Evolutionary conservation across 2,797 vertebrate species (phyloP).

Genomic region (Prionace glauca): DNA sequence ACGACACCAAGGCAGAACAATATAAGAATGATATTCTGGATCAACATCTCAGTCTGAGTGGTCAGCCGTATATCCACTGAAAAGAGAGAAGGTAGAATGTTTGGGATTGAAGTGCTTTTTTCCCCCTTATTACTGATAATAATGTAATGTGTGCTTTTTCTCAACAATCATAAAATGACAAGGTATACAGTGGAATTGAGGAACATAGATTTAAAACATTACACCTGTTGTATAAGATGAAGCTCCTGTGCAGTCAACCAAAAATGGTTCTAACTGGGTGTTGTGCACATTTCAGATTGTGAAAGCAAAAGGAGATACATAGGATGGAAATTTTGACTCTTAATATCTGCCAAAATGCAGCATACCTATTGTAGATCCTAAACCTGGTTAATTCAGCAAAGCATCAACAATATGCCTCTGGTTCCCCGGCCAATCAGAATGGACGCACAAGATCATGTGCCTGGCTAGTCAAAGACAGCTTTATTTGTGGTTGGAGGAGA

Average conservation of each 20-base stretch:
- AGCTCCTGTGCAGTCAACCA: neutral
- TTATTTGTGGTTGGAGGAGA: too few species aligned
- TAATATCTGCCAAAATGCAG: too few species aligned
- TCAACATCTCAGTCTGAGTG: slow-evolving; percentile 68
- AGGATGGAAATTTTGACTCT: too few species aligned
- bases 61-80: slow-evolving; percentile 70
- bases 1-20: slow-evolving; percentile 68
- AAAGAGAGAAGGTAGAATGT: slow-evolving; percentile 33
- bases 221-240: neutral
- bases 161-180: neutral
- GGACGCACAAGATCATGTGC: too few species aligned
- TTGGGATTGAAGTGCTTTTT: neutral
- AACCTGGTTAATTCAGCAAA: too few species aligned
- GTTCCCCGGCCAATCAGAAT: too few species aligned
- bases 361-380: too few species aligned
- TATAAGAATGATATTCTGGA: slow-evolving; percentile 69
- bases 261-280: neutral
- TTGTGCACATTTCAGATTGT: neutral
- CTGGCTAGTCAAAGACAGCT: too few species aligned
- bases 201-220: neutral
- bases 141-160: neutral
- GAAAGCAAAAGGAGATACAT: neutral
- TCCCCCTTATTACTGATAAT: neutral
- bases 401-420: too few species aligned
- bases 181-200: neutral